Percentiles rank a stretch among this genome's conserved stretches.
Conservation (phyloP, 2,888 invertebrate species). For the Hirtodrosophila duncani region DNA sequence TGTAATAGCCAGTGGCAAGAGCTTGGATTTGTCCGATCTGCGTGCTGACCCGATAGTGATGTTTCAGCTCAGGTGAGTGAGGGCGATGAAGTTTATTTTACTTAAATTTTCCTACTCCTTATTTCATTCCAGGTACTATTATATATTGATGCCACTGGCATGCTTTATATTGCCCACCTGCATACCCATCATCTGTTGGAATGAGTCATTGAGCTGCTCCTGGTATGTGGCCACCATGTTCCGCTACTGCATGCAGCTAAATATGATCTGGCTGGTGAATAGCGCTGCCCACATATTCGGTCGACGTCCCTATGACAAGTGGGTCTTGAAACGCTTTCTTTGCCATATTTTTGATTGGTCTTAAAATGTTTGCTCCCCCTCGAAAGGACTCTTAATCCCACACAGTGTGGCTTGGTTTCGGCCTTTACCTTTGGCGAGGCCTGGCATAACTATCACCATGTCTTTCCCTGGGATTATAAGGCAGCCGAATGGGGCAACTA, state of each 20-base stretch:
- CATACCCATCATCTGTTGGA: constrained; percentile 87
- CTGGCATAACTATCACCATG: constrained; percentile 90
- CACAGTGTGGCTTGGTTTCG: constrained; percentile 83
- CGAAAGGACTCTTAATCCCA: constrained; percentile 82
- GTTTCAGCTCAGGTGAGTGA: constrained; percentile 90
- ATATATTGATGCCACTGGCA: constrained; percentile 84
- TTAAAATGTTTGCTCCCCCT: neutral
- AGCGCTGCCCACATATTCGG: constrained; percentile 81
- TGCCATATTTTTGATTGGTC: neutral
- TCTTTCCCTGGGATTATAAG: constrained; percentile 91
- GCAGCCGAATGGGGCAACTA: constrained; percentile 87
- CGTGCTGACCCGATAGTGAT: constrained; percentile 87
- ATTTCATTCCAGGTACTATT: constrained; percentile 81
- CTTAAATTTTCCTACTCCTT: neutral
- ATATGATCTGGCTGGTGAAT: constrained; percentile 93
- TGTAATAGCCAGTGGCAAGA: constrained; percentile 89
- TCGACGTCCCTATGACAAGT: neutral
- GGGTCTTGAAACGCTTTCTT: no score
- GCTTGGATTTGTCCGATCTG: constrained; percentile 91
- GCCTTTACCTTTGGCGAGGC: constrained; percentile 84
- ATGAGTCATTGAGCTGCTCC: constrained; percentile 83
- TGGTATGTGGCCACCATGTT: constrained; percentile 85
- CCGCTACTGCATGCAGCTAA: constrained; percentile 87
- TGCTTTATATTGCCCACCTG: constrained; percentile 88
- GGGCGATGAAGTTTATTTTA: neutral